Conservation (phyloP, 2,888 invertebrate genomes). For the Oscheius sp. region DNA sequence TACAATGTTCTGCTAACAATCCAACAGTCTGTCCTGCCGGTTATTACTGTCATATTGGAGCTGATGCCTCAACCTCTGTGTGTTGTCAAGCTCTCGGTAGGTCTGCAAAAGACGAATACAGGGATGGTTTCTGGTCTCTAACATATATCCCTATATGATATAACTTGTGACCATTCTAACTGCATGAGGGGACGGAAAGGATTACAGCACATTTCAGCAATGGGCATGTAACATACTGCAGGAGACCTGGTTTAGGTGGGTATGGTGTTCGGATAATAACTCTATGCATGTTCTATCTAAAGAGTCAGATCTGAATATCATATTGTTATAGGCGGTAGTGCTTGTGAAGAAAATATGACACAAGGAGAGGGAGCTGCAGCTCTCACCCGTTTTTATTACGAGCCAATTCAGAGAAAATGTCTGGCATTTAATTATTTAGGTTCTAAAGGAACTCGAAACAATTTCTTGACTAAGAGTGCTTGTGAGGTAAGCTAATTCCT, state of each 20-base stretch:
- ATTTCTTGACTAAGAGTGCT: constrained; percentile 61
- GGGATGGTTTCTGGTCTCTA: constrained; percentile 20
- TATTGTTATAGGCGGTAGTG: constrained; percentile 45
- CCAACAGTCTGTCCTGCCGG: constrained; percentile 64
- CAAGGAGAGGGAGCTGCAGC: constrained; percentile 60
- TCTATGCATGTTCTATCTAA: not conserved
- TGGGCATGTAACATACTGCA: not conserved
- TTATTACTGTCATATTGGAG: constrained; percentile 69
- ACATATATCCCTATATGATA: not conserved
- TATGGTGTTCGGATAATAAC: not conserved
- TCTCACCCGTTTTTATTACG: constrained; percentile 61
- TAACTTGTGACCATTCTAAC: constrained; percentile 3
- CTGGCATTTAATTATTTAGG: constrained; percentile 65
- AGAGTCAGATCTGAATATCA: not conserved
- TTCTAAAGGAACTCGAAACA: constrained; percentile 63
- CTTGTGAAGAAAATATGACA: constrained; percentile 61
- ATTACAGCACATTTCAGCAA: constrained; percentile 10
- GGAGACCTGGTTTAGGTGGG: constrained; percentile 1
- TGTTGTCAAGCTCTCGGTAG: constrained; percentile 68
- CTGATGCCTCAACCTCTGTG: constrained; percentile 56
- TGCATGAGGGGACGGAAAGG: constrained; percentile 12
- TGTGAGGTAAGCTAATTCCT: constrained; percentile 48
- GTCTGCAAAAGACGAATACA: not conserved
- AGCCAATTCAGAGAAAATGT: constrained; percentile 53
- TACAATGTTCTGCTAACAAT: constrained; percentile 63